Percentiles rank a stretch among this genome's conserved stretches.
These are phyloP conservation scores for Vulpes lagopus DNA, from an alignment of 2,113 vertebrate genomes.

Conservation along the genomic window DNA sequence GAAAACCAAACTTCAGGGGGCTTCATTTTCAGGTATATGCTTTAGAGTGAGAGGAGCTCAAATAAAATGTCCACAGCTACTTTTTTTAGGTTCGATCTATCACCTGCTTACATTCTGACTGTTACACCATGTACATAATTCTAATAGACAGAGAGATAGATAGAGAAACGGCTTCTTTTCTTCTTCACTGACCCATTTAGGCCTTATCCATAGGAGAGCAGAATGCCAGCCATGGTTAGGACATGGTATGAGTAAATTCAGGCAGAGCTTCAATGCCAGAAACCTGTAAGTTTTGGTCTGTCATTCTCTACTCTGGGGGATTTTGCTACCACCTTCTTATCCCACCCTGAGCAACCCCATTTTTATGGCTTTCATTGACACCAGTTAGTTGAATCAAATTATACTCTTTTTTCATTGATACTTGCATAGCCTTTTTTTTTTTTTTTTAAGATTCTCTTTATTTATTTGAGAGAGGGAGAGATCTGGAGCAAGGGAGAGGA, in stretches of 20 bases:
- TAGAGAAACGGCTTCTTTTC: not conserved
- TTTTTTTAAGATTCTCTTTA: no score
- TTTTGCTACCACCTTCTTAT: not conserved
- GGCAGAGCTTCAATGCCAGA: not conserved
- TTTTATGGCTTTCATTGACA: not conserved
- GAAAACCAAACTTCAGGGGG: not conserved
- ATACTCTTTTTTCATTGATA: not conserved
- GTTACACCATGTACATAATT: rapidly evolving
- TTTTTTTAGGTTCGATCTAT: constrained; percentile 5
- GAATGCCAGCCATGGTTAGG: not conserved
- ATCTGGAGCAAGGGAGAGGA: not conserved
- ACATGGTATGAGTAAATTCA: not conserved
- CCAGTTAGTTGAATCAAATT: not conserved
- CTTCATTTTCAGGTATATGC: constrained; percentile 19
- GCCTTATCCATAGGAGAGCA: not conserved
- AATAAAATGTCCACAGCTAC: not conserved
- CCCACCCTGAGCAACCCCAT: not conserved
- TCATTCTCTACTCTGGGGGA: not conserved
- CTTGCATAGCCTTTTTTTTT: not conserved
- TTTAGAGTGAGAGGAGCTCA: constrained; percentile 23
- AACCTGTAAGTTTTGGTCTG: not conserved
- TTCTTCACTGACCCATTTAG: not conserved
- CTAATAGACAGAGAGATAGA: not conserved
- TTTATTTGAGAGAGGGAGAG: no score
- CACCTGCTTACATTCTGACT: not conserved